Conservation (phyloP, 2,797 vertebrate species). For the Siniperca scherzeri region DNA sequence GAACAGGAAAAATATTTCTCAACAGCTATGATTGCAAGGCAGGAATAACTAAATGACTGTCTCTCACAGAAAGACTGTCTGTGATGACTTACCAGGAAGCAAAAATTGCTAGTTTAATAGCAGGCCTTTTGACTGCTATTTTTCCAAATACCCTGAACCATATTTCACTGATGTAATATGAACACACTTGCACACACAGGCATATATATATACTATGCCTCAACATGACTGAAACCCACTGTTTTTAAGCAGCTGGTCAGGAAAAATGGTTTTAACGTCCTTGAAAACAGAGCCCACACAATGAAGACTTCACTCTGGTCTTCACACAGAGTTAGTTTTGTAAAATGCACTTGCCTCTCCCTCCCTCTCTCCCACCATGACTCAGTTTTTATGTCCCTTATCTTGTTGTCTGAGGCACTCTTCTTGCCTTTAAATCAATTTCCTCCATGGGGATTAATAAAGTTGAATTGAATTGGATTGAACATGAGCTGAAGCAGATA, state of each 20-base stretch:
- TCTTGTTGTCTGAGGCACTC: slow-evolving; percentile 73
- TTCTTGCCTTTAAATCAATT: slow-evolving; percentile 76
- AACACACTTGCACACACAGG: neutral
- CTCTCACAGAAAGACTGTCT: neutral
- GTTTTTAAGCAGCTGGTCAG: neutral
- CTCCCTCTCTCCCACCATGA: slow-evolving; percentile 21
- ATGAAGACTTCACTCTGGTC: slow-evolving; percentile 44
- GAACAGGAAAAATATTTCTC: slow-evolving; percentile 1
- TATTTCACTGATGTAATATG: neutral
- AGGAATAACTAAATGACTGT: slow-evolving; percentile 23
- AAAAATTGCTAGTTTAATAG: neutral
- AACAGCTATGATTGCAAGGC: slow-evolving; percentile 38
- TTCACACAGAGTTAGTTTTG: slow-evolving; percentile 35
- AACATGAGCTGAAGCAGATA: slow-evolving; percentile 73
- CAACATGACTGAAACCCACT: neutral
- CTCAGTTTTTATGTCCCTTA: slow-evolving; percentile 61
- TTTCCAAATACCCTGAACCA: neutral
- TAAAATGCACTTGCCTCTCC: slow-evolving; percentile 28
- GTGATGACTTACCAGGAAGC: slow-evolving; percentile 12
- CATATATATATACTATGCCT: neutral
- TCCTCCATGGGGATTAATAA: slow-evolving; percentile 74
- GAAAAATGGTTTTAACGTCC: neutral
- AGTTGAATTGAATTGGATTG: slow-evolving; percentile 70
- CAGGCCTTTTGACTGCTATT: neutral
- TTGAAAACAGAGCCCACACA: slow-evolving; percentile 4